Base-by-base conservation (phyloP, 2,113 vertebrate species). In the Amblyornis subalaris region DNA sequence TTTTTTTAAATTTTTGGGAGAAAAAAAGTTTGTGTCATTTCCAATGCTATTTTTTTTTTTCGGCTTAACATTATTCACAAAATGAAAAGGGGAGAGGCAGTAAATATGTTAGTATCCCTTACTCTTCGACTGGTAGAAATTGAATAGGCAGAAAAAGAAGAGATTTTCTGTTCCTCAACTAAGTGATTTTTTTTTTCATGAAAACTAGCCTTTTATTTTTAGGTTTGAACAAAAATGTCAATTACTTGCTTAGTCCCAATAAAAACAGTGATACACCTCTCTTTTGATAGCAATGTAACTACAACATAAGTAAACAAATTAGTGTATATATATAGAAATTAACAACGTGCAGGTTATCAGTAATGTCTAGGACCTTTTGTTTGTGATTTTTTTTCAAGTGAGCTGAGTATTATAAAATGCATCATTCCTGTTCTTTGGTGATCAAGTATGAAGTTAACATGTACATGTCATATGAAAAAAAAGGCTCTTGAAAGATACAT, bases 1-100 rank as follows among this genome's bases (percentile, higher is more conserved):
- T 33, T 0, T 36, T 26, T 16, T 16, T 55, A 51, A 14, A 5
- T 38, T 76, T 94, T 62, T 2, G 0, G 2, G 16, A 8, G 6
- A 0, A 35, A 85, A 50, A 26, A 20, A 1, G 5, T 40, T 73
- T 72, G 14, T 85, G 29, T 20, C 1, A 28, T 82, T 90, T 92
- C 7, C 50, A 64, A 13, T 19, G 10, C 1, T 10, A 40, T 74
- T 81, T 71, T 25, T 53, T 33, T 40, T 42, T 2, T 85, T 42
- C 50, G 36, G 28, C 21, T 86, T 91, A 53, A 42, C 3, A 7
- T 81, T 91, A 51, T 33, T 54, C 26, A 58, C 3, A 42, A 62
- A 71, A 66, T 48, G 6, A 40, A 90, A 72, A 72, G 3, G 2
- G 8, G 7, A 10, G 11, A 72, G 11, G 35, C 29, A 70, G 12